A percentile compares a stretch with the other conserved stretches of the same genome.
Conservation (phyloP, 2,888 invertebrate genomes). For the Drosophila ezoana region DNA sequence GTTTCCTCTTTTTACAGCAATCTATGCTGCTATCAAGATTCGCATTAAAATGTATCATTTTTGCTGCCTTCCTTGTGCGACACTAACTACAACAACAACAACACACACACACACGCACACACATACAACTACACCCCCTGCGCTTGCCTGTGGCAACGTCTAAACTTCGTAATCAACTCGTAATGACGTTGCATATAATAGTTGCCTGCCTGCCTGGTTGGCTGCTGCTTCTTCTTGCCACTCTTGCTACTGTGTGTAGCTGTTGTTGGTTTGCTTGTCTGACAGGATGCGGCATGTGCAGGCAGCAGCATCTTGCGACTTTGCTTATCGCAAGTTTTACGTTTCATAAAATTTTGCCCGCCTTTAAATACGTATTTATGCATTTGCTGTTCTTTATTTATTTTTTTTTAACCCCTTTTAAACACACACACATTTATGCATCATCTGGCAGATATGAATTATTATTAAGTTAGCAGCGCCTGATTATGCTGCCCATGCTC, state of each 20-base stretch:
- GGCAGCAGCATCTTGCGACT: conserved; percentile 31
- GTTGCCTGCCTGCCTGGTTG: conserved; percentile 49
- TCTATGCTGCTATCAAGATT: conserved; percentile 83
- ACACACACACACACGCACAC: conserved; percentile 28
- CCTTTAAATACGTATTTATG: conserved; percentile 58
- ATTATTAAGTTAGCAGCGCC: conserved; percentile 30
- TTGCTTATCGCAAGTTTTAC: conserved; percentile 82
- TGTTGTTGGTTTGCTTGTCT: conserved; percentile 27
- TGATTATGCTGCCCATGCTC: conserved; percentile 14
- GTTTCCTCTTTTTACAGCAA: conserved; percentile 79
- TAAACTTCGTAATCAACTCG: conserved; percentile 78
- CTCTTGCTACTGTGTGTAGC: conserved; percentile 38
- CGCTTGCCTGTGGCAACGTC: conserved; percentile 57
- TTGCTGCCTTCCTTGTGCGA: conserved; percentile 70
- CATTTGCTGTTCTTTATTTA: conserved; percentile 27
- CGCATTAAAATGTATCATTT: conserved; percentile 84
- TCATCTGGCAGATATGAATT: conserved; percentile 23
- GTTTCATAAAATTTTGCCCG: conserved; percentile 82
- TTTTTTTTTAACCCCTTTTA: conserved; percentile 11
- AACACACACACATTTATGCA: conserved; percentile 8
- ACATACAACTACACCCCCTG: conserved; percentile 11
- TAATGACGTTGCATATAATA: conserved; percentile 78
- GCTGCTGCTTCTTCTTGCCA: conserved; percentile 35
- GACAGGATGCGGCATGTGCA: conserved; percentile 42
- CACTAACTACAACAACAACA: conserved; percentile 61